These are phyloP conservation scores for Scylla paramamosain DNA, from an alignment of 1,140 invertebrate genomes.

Conservation along the genomic window DNA sequence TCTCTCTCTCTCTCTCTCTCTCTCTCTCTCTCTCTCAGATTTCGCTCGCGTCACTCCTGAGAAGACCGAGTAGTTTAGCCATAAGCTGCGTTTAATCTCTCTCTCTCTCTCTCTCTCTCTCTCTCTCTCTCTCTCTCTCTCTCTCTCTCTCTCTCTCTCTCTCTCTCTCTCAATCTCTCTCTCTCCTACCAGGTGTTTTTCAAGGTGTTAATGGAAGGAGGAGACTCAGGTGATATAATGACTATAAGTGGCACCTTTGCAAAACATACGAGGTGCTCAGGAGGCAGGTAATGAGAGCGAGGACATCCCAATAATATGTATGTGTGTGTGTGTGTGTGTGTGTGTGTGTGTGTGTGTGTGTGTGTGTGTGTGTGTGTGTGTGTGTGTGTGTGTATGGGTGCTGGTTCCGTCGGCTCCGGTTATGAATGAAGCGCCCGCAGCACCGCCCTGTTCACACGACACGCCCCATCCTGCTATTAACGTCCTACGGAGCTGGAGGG, in stretches of 20 bases:
- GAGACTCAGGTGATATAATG: background rate
- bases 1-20: too few species aligned
- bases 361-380: conserved; percentile 29
- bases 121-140: conserved; percentile 9
- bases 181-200: conserved; percentile 6
- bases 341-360: conserved; percentile 41
- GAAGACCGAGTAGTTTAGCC: too few species aligned
- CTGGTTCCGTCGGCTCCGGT: background rate
- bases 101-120: background rate
- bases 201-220: background rate
- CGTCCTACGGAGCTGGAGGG: background rate
- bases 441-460: conserved; percentile 46
- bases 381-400: conserved; percentile 38
- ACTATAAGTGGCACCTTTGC: background rate
- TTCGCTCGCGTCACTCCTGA: too few species aligned
- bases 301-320: background rate
- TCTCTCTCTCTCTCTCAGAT: too few species aligned
- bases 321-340: conserved; percentile 45
- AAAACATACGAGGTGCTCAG: background rate
- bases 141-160: conserved; percentile 43
- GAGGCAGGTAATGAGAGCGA: background rate
- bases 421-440: conserved; percentile 33
- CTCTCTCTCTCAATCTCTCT: conserved; percentile 46
- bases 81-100: too few species aligned
- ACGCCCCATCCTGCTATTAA: conserved; percentile 48